A percentile compares a stretch with the other conserved stretches of the same genome.
These are phyloP conservation scores for Ictidomys tridecemlineatus DNA, from an alignment of 2,113 vertebrate genomes.

Conservation along the genomic window DNA sequence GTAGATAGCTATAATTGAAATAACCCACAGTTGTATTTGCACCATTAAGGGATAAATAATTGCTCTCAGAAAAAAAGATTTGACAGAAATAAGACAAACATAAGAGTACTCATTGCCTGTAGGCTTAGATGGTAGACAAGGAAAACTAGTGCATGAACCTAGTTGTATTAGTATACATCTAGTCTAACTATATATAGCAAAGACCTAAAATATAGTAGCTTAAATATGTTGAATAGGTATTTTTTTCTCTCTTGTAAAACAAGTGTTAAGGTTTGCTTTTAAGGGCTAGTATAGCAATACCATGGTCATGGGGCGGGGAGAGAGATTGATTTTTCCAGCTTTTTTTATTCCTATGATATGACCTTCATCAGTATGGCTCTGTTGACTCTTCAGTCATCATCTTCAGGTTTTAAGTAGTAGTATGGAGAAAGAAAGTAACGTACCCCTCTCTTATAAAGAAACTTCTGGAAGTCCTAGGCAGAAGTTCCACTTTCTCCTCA, in stretches of 20 bases:
- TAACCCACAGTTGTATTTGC: not conserved
- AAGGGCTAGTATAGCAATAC: not conserved
- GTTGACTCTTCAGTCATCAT: not conserved
- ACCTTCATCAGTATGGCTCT: not conserved
- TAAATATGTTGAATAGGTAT: conserved; percentile 28
- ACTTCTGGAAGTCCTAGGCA: not conserved
- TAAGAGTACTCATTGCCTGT: not conserved
- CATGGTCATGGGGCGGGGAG: not conserved
- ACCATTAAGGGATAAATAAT: not conserved
- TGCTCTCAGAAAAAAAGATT: conserved; percentile 20
- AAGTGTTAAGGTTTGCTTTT: not conserved
- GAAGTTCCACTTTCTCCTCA: not conserved
- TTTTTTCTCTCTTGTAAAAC: not conserved
- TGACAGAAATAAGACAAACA: conserved; percentile 4
- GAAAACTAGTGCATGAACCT: not conserved
- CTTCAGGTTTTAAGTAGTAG: not conserved
- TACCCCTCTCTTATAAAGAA: not conserved
- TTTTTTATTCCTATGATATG: not conserved
- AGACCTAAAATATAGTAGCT: not conserved
- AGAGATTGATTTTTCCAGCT: not conserved
- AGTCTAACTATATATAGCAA: not conserved
- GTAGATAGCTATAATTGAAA: not conserved
- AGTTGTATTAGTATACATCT: not conserved
- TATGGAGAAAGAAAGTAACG: not conserved
- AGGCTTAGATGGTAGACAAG: not conserved